Conservation (phyloP, 2,888 invertebrate species). For the Perithous albicinctus region DNA sequence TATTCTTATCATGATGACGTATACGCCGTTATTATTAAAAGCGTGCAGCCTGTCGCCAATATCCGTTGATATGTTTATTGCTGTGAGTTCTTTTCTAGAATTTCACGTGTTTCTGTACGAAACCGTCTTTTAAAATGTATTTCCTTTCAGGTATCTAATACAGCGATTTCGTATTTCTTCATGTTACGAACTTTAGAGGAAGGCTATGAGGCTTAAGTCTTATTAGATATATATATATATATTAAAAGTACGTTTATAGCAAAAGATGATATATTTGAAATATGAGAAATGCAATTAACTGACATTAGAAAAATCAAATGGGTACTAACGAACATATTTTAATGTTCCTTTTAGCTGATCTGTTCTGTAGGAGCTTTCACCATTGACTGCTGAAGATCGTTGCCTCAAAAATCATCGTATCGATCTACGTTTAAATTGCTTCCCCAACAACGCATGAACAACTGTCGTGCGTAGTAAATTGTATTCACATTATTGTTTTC, state of each 20-base stretch:
- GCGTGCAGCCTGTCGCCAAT: conserved; percentile 56
- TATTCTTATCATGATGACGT: conserved; percentile 59
- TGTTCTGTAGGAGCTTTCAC: background rate
- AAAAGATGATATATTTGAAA: background rate
- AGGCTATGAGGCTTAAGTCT: background rate
- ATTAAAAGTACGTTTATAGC: background rate
- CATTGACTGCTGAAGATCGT: background rate
- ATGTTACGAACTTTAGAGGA: conserved; percentile 50
- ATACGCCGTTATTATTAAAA: conserved; percentile 49
- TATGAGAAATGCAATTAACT: background rate
- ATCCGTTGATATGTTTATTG: conserved; percentile 65
- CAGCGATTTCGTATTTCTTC: conserved; percentile 52
- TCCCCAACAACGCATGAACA: background rate
- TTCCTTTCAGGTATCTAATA: conserved; percentile 36
- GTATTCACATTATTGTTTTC: background rate
- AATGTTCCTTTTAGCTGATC: background rate
- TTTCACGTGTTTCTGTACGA: background rate
- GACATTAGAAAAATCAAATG: background rate
- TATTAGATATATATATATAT: background rate
- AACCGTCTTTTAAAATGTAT: background rate
- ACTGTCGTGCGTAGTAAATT: background rate
- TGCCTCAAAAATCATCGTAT: background rate
- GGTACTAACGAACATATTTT: background rate
- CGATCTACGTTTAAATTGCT: background rate
- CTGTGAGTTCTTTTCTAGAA: conserved; percentile 39